phyloP scores from a whole-genome alignment of 2,113 vertebrate species.

The Ceyx cyanopectus region DNA sequence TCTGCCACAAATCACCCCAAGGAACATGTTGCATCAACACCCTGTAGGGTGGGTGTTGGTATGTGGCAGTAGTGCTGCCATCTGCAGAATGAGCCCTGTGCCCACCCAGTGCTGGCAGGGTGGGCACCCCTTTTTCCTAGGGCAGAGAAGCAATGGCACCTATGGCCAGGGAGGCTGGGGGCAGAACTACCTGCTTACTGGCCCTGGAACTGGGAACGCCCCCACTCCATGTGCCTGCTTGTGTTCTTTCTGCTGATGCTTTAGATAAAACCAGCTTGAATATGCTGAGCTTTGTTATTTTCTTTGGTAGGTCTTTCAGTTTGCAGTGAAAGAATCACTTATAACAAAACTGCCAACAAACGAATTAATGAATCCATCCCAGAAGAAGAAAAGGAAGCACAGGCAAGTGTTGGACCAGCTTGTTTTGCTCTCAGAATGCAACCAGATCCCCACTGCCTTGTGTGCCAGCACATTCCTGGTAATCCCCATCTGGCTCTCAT shows the following conservation, averaged over 20 bases:
- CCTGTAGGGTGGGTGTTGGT: neutral
- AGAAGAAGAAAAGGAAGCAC: conserved; percentile 99
- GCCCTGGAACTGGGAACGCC: neutral
- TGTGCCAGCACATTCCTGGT: conserved; percentile 33
- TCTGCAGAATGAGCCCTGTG: neutral
- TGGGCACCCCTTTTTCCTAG: neutral
- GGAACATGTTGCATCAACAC: neutral
- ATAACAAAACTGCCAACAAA: conserved; percentile 90
- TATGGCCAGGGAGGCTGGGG: neutral
- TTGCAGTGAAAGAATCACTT: conserved; percentile 93
- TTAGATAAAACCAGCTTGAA: neutral
- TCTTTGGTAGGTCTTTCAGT: conserved; percentile 90
- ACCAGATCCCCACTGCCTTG: neutral
- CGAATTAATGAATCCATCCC: conserved; percentile 90
- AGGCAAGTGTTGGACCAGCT: conserved; percentile 79
- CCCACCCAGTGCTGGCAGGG: neutral
- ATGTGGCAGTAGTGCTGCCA: neutral
- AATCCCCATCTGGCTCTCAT: conserved; percentile 63
- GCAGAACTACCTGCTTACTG: neutral
- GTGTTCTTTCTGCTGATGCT: neutral
- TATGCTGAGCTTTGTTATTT: neutral
- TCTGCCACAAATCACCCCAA: fast-evolving
- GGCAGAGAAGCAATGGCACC: neutral
- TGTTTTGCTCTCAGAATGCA: conserved; percentile 51
- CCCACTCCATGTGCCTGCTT: neutral